A percentile compares a stretch with the other conserved stretches of the same genome.
Evolutionary conservation across 1,140 invertebrate species (phyloP).

Genomic region (Brachionus rotundiformis): DNA sequence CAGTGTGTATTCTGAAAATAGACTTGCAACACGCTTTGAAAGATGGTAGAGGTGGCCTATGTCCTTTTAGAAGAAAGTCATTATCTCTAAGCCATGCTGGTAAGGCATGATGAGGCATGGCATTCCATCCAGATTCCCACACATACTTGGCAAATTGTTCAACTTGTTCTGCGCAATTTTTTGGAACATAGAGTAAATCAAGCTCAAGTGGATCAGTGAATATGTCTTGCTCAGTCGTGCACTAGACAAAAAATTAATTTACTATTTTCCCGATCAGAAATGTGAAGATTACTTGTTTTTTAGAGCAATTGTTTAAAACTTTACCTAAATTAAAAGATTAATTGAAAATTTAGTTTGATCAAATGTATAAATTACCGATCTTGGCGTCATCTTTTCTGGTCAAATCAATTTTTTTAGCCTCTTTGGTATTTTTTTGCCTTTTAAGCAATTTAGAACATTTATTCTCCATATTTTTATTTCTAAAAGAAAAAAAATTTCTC

Average conservation of each 20-base stretch:
- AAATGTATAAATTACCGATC: not conserved
- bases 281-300: not conserved
- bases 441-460: not conserved
- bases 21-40: constrained; percentile 94
- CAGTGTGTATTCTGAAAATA: constrained; percentile 83
- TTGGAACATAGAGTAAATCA: constrained; percentile 30
- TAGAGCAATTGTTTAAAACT: not conserved
- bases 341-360: not conserved
- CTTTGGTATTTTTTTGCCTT: not conserved
- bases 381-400: not conserved
- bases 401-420: not conserved
- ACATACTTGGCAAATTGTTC: constrained; percentile 90
- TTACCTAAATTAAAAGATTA: not conserved
- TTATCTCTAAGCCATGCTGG: constrained; percentile 98
- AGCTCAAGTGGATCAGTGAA: constrained; percentile 10
- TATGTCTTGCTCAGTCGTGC: not conserved
- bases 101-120: constrained; percentile 65
- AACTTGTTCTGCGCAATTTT: constrained; percentile 75
- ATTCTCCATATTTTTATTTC: not conserved
- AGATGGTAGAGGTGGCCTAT: constrained; percentile 90
- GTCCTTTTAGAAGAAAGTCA: constrained; percentile 90
- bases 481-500: not conserved
- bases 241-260: not conserved
- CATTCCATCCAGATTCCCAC: constrained; percentile 72
- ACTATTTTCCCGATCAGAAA: not conserved